phyloP scores from a whole-genome alignment of 2,888 invertebrate genomes.

The Achlya flavicornis region DNA sequence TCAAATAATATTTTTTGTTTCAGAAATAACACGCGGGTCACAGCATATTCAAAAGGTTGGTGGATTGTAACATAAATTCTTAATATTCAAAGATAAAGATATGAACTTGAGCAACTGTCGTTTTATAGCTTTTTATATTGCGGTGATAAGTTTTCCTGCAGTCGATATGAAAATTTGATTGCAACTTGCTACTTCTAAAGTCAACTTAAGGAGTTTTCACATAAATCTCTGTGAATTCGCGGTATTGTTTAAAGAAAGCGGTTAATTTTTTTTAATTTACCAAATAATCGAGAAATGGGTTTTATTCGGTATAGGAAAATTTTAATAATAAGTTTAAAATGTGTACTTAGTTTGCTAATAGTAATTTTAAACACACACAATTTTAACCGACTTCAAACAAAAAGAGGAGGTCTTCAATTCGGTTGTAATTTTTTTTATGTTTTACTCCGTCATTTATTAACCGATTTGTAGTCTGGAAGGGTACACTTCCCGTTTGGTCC shows the following conservation, averaged over 20 bases:
- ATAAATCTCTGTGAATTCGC: background rate
- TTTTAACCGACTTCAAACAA: too few relatives aligned
- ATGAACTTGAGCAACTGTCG: background rate
- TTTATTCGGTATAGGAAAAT: too few relatives aligned
- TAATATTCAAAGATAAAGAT: background rate
- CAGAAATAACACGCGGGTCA: slow-evolving; percentile 28
- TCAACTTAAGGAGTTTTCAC: background rate
- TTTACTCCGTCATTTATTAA: too few relatives aligned
- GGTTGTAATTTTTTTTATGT: too few relatives aligned
- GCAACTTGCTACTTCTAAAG: background rate
- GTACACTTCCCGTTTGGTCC: too few relatives aligned
- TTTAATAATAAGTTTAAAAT: too few relatives aligned
- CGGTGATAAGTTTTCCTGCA: slow-evolving; percentile 2
- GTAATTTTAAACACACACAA: too few relatives aligned
- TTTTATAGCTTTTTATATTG: background rate
- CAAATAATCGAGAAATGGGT: too few relatives aligned
- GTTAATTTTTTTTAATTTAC: background rate
- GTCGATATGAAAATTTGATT: slow-evolving; percentile 5
- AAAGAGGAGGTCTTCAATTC: too few relatives aligned
- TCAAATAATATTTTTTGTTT: slow-evolving; percentile 35
- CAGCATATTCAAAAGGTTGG: slow-evolving; percentile 34
- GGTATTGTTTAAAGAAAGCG: background rate
- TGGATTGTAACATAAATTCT: slow-evolving; percentile 11
- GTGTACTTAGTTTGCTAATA: too few relatives aligned
- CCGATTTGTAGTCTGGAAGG: too few relatives aligned